Evolutionary conservation across 1,140 invertebrate genomes (phyloP).

Genomic region (Agrilus planipennis): DNA sequence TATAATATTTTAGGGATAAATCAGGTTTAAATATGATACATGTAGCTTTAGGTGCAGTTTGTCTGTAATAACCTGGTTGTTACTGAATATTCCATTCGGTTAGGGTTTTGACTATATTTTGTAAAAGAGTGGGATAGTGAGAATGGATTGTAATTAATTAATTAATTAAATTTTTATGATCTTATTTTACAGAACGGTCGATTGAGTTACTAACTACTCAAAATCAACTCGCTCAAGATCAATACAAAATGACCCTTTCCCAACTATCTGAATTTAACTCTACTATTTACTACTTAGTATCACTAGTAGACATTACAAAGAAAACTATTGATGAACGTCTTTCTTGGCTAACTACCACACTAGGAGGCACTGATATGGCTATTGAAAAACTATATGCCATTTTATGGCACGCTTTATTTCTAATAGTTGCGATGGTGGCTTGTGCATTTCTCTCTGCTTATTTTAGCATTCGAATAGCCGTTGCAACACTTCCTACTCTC

Average conservation of each 20-base stretch:
- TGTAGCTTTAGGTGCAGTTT: too few species aligned
- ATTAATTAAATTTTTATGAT: too few species aligned
- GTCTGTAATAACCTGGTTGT: too few species aligned
- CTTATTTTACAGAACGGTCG: slow-evolving; percentile 37
- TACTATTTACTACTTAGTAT: slow-evolving; percentile 42
- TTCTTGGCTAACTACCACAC: slow-evolving; percentile 42
- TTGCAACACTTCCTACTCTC: slow-evolving; percentile 20
- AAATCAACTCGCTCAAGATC: slow-evolving; percentile 38
- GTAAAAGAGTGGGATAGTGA: not conserved
- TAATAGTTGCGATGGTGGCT: slow-evolving; percentile 27
- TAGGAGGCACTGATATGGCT: slow-evolving; percentile 37
- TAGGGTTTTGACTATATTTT: too few species aligned
- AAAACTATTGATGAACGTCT: slow-evolving; percentile 41
- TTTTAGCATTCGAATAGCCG: slow-evolving; percentile 18
- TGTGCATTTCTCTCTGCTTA: slow-evolving; percentile 28
- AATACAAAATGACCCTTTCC: slow-evolving; percentile 44
- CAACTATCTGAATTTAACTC: slow-evolving; percentile 48
- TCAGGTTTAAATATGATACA: too few species aligned
- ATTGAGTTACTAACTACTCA: slow-evolving; percentile 42
- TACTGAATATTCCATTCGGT: too few species aligned
- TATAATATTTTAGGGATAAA: too few species aligned
- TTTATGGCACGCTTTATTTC: slow-evolving; percentile 25
- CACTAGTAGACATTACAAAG: slow-evolving; percentile 39
- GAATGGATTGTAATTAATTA: not conserved
- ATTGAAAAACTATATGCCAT: slow-evolving; percentile 26